Evolutionary conservation across 2,113 vertebrate genomes (phyloP), one percentile per base, ranked within the genome.

Genomic region (Beaufortia kweichowensis): DNA sequence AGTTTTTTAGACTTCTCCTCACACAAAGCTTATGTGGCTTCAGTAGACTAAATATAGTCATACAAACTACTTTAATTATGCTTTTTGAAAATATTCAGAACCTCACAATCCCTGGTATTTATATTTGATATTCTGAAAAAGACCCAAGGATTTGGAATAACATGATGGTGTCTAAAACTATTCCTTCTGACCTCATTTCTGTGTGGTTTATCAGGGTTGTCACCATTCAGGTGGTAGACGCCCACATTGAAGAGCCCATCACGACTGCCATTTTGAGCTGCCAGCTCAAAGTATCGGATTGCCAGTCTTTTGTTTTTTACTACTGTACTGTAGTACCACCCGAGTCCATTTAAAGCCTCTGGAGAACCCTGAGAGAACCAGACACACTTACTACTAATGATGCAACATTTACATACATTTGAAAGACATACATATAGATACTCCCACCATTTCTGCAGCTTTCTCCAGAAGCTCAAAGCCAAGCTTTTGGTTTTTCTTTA

Each of bases 241-340:
- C 95, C 96, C 35, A 98, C 90, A 83, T 97, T 97, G 81, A 94
- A 97, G 0, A 95, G 89, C 1, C 90, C 94, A 24, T 98, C 95
- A 1, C 84, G 85, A 78, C 92, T 97, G 33, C 95, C 95, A 60
- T 94, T 66, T 26, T 90, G 87, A 72, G 95, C 94, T 1, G 95
- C 96, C 85, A 91, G 83, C 73, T 94, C 82, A 89, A 94, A 98
- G 82, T 94, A 95, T 35, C 89, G 84, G 0, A 90, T 83, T 0
- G 95, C 95, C 73, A 88, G 93, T 60, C 23, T 81, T 71, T 90
- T 89, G 81, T 96, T 92, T 67, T 88, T 93, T 77, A 89, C 91
- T 56, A 94, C 89, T 46, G 85, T 90, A 85, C 95, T 92, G 83
- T 96, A 94, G 85, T 96, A 97, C 95, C 95, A 98, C 61, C 96